Evolutionary conservation across 1,140 invertebrate species (phyloP), one percentile per base, ranked within the genome.

Genomic region (Drosophila orena): DNA sequence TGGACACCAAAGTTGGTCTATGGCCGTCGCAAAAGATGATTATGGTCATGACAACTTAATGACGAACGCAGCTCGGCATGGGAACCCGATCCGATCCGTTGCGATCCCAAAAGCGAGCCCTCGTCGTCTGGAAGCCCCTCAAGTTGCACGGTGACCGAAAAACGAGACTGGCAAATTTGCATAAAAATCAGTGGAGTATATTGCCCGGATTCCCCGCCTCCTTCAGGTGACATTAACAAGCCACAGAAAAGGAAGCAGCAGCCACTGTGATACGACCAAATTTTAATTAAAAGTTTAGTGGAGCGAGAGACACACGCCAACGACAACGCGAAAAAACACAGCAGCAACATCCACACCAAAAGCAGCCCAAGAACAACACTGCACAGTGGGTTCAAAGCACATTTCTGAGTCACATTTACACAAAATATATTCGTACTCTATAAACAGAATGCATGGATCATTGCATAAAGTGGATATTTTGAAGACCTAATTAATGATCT

Each of bases 221-320:
- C 43, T 43, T 30, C 27, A 61, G 71, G 57, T 76, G 72, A 77
- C 77, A 72, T 61, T 62, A 81, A 73, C 72, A 77, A 72, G 80
- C 76, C 72, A 68, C 80, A 76, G 84, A 83, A 81, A 84, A 83
- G 71, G 80, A 84, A 84, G 79, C 61, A 64, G 20, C 64, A 52
- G 57, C 60, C 66, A 83, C 57, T 69, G 73, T 70, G 76, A 84
- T 79, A 84, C 72, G 79, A 62, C 79, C 70, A 84, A 84, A 84
- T 84, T 84, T 84, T 84, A 84, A 84, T 84, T 84, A 84, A 83
- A 84, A 84, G 80, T 76, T 79, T 84, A 76, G 49, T 84, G 71
- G 65, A 84, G 72, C 76, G 65, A 56, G 59, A 84, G 81, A 84
- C 76, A 84, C 80, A 84, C 81, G 80, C 77, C 79, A 83, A 77